phyloP scores from a whole-genome alignment of 1,140 invertebrate species.

The Microplitis mediator region DNA sequence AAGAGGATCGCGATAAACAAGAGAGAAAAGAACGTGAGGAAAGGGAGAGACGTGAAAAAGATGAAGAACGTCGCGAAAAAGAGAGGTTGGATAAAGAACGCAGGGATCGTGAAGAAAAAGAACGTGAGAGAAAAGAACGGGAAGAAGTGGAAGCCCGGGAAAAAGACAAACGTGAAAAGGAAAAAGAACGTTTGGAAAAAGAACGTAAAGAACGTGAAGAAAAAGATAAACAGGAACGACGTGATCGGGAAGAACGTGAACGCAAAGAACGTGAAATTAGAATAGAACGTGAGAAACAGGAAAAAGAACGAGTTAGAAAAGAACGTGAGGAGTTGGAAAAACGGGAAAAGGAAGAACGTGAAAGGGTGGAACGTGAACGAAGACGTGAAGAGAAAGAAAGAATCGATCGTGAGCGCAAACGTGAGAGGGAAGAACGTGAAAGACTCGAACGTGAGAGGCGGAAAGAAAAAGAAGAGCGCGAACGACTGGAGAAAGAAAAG shows the following conservation, averaged over 20 bases:
- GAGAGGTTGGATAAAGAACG: slow-evolving; percentile 50
- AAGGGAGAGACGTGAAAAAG: slow-evolving; percentile 61
- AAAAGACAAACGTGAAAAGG: slow-evolving; percentile 50
- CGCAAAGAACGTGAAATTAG: slow-evolving; percentile 47
- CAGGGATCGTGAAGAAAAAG: slow-evolving; percentile 48
- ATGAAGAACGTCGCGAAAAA: slow-evolving; percentile 57
- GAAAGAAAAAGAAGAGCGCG: slow-evolving; percentile 51
- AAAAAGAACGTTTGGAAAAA: slow-evolving; percentile 39
- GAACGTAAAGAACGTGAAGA: slow-evolving; percentile 33
- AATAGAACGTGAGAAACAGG: slow-evolving; percentile 40
- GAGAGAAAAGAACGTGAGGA: slow-evolving; percentile 53
- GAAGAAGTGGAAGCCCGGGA: slow-evolving; percentile 54
- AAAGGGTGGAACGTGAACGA: slow-evolving; percentile 57
- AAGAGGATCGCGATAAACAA: slow-evolving; percentile 48
- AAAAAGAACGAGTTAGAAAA: slow-evolving; percentile 14
- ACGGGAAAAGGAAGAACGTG: slow-evolving; percentile 38
- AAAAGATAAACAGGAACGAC: slow-evolving; percentile 31
- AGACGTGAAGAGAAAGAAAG: slow-evolving; percentile 56
- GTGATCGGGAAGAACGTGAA: slow-evolving; percentile 44
- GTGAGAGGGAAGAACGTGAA: slow-evolving; percentile 43
- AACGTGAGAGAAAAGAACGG: slow-evolving; percentile 54
- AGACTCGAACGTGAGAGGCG: slow-evolving; percentile 41
- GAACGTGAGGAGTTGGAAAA: slow-evolving; percentile 51
- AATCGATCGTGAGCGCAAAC: slow-evolving; percentile 42
- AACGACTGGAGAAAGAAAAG: slow-evolving; percentile 56